Evolutionary conservation across 2,888 invertebrate genomes (phyloP).

Genomic region (Anaspis maculata): DNA sequence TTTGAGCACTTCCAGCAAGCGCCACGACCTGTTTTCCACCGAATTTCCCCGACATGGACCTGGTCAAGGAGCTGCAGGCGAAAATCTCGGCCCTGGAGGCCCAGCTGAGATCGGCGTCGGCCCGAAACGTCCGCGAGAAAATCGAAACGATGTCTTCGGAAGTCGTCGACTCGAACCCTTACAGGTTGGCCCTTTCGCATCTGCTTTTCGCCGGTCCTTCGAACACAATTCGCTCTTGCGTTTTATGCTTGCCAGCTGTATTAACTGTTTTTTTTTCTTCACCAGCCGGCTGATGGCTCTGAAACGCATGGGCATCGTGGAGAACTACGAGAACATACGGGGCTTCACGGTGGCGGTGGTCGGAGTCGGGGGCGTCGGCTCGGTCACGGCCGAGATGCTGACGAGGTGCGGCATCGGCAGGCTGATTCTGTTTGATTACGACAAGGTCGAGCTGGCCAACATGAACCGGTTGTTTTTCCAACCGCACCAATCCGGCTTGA

Average conservation of each 20-base stretch:
- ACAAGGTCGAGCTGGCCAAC: conserved; percentile 97
- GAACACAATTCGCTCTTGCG: conserved; percentile 10
- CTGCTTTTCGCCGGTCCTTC: conserved; percentile 1
- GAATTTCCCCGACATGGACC: conserved; percentile 45
- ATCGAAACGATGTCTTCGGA: conserved; percentile 89
- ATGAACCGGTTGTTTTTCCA: conserved; percentile 99
- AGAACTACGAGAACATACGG: conserved; percentile 91
- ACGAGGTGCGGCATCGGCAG: conserved; percentile 97
- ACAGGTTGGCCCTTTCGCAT: conserved; percentile 56
- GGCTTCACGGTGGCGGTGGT: conserved; percentile 87
- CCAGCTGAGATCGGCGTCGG: conserved; percentile 47
- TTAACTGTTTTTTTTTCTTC: no score
- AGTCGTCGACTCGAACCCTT: conserved; percentile 97
- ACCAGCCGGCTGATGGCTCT: conserved; percentile 97
- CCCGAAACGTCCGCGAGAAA: conserved; percentile 52
- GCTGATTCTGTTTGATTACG: conserved; percentile 94
- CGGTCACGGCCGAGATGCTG: conserved; percentile 99
- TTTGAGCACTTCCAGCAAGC: background rate
- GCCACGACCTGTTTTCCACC: background rate
- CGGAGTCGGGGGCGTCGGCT: conserved; percentile 98
- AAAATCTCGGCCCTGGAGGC: conserved; percentile 58
- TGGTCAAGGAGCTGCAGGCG: conserved; percentile 51
- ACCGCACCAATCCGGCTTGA: conserved; percentile 92
- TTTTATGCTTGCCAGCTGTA: no score
- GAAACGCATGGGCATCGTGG: conserved; percentile 97